Evolutionary conservation across 2,888 invertebrate species (phyloP).

Genomic region (Lasioglossum calceatum): DNA sequence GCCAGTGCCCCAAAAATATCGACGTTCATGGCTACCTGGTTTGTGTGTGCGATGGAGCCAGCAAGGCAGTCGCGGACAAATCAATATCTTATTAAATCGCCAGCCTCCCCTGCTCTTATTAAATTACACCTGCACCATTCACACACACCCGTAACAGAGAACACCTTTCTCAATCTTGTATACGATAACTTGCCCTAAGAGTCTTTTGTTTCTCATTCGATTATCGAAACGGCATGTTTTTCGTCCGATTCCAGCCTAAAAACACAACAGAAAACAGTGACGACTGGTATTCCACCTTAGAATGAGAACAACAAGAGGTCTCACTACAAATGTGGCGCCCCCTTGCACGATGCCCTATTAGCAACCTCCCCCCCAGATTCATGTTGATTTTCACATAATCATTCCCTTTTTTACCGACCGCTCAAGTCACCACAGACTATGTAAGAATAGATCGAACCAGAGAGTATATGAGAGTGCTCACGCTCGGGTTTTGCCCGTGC

Average conservation of each 20-base stretch:
- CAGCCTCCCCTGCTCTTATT: conserved; percentile 78
- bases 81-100: conserved; percentile 82
- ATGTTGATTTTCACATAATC: conserved; percentile 53
- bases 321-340: conserved; percentile 65
- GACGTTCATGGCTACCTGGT: conserved; percentile 82
- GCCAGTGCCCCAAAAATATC: conserved; percentile 83
- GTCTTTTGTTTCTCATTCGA: conserved; percentile 49
- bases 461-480: too few relatives aligned
- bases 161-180: conserved; percentile 39
- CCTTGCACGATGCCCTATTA: conserved; percentile 52
- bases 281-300: conserved; percentile 78
- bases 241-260: conserved; percentile 76
- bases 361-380: conserved; percentile 59
- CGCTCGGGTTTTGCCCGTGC: too few relatives aligned
- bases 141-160: conserved; percentile 46
- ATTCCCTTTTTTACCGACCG: conserved; percentile 50
- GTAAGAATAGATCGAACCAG: background rate
- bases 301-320: conserved; percentile 79
- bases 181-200: conserved; percentile 40
- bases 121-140: conserved; percentile 76
- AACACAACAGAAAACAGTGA: conserved; percentile 82
- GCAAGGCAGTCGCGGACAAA: conserved; percentile 78
- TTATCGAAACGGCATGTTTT: conserved; percentile 77
- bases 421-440: background rate
- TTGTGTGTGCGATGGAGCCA: conserved; percentile 70